Evolutionary conservation across 2,113 vertebrate species (phyloP).

Genomic region (Triplophysa rosa): DNA sequence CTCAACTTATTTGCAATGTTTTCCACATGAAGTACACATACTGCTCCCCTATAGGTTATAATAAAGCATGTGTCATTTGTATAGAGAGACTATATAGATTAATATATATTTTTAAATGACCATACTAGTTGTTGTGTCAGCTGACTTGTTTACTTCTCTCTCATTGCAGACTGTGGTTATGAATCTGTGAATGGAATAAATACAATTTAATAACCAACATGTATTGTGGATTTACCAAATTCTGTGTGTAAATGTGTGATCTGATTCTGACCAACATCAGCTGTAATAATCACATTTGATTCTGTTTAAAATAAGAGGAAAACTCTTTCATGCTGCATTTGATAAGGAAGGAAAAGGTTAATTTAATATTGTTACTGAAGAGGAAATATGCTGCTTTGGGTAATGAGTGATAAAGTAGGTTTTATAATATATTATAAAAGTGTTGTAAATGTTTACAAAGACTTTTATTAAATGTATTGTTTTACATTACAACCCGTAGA

Average conservation of each 20-base stretch:
- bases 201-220: too few species aligned
- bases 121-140: not conserved
- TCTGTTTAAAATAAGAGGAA: too few species aligned
- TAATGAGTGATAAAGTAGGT: not conserved
- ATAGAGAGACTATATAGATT: not conserved
- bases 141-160: too few species aligned
- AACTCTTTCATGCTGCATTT: not conserved
- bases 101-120: not conserved
- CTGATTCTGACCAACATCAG: not conserved
- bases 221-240: too few species aligned
- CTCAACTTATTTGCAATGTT: too few species aligned
- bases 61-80: too few species aligned
- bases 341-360: not conserved
- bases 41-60: too few species aligned
- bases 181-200: too few species aligned
- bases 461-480: conserved; percentile 23
- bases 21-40: too few species aligned
- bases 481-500: conserved; percentile 23
- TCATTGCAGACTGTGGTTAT: too few species aligned
- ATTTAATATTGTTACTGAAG: not conserved
- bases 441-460: conserved; percentile 13
- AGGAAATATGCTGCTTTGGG: not conserved
- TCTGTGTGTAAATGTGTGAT: not conserved
- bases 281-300: not conserved
- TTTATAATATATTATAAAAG: conserved; percentile 17